Evolutionary conservation across 2,888 invertebrate genomes (phyloP), one percentile per base, ranked within the genome.

Genomic region (Perithous albicinctus): DNA sequence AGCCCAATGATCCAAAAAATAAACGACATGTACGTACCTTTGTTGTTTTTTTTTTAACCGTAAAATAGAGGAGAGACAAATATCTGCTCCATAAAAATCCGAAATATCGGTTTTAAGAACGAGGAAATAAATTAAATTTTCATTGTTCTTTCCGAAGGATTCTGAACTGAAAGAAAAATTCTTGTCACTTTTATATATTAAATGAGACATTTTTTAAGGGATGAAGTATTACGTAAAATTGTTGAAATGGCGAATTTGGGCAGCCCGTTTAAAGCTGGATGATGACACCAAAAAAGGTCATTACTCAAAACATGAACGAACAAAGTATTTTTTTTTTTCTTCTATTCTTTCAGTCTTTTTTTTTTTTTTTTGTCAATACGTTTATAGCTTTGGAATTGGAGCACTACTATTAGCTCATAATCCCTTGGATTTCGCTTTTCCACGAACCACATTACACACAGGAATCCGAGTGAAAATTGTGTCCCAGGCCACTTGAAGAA

Each of bases 391-490:
- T 48, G 35, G 18, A 73, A 73, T 61, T 48, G 72, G 32, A 46
- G 61, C 61, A 72, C 72, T 20, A n/a, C 41, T 20, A 46, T 48
- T 18, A 61, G 35, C 20, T 51, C 20, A 15, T 4, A 54, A 54
- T 26, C 51, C 51, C 23, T 54, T 74, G 18, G 64, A 18, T 66
- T 43, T 75, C 41, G 32, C 66, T 75, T 66, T 75, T 75, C 29
- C 56, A 51, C 15, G 18, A 67, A 59, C 35, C 75, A 18, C 48
- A 48, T 48, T 35, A 35, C 38, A 18, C 75, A n/a, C n/a, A n/a
- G n/a, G 51, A 56, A 64, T 66, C 59, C 35, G 23, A 59, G 67
- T 76, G 12, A 43, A 69, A 70, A 70, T 29, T 26, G 18, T 6
- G 26, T 4, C 10, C 32, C n/a, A 3, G 7, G 18, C 18, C n/a